Evolutionary conservation across 2,888 invertebrate genomes (phyloP), one percentile per base, ranked within the genome.

Genomic region (Abrostola tripartita): DNA sequence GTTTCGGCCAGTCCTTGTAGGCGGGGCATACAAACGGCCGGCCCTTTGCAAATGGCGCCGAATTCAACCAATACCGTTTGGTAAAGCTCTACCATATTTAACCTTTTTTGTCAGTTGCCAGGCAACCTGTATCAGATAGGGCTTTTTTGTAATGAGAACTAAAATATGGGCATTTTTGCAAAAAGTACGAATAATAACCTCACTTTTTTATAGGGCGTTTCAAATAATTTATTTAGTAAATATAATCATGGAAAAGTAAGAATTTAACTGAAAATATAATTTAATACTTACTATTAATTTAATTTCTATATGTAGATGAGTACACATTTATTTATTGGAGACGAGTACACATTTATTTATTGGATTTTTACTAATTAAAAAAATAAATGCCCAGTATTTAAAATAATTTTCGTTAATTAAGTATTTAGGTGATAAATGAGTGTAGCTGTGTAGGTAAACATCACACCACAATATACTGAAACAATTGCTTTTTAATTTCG

Each of bases 11-110:
- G 82, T 76, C 63, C 73, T 76, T 65, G 87, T 86, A 81, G 94
- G 93, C 91, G 94, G 86, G 87, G 91, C 89, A 61, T 72, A 72
- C 74, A 62, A 66, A 70, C 72, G 87, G 76, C 83, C 90, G 83
- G 87, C 92, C 93, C 91, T 91, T 92, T 91, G 84, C 92, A 93
- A 94, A 94, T 94, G 94, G 94, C 94, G 94, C 86, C 90, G 85
- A 90, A 90, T 85, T 89, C 89, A 64, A 84, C 93, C 93, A 94
- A 93, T 93, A 80, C 81, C 74, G 83, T 82, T 79, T 81, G 80
- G 77, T 86, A 84, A 79, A 73, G 76, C 71, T 78, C 76, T 83
- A 87, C 84, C 82, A 85, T 83, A 83, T 85, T 85, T 82, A 66
- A 85, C 82, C 61, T 61, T 78, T 64, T 38, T 69, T 59, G 67